Base-by-base conservation (phyloP, 92 coral and sea anemone genomes). In the Paragorgia papillata region DNA sequence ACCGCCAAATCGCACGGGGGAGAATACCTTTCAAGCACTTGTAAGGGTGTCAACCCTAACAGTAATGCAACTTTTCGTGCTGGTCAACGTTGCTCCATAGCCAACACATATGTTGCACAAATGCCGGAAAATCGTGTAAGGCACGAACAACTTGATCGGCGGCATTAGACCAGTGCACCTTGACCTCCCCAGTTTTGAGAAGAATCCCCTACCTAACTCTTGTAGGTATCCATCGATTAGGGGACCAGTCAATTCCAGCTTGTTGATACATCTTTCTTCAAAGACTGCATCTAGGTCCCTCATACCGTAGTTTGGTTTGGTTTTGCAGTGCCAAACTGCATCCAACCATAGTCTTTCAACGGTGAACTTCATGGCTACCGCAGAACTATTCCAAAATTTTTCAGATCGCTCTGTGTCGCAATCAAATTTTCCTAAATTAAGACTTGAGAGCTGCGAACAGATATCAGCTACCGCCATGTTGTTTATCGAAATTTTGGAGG, bases 251-350 rank as follows among this genome's bases (percentile, higher is more conserved):
- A 85, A 84, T 41, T 85, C 85, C 25, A 79, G 28, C 73, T 79
- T 85, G 27, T 85, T 79, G 58, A 54, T 28, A 62, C 57, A 39
- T 73, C 82, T 60, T 44, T 80, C 85, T 76, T 85, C 89, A 78
- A 85, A 54, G 17, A 80, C 44, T 33, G 59, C 62, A 51, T 85
- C 57, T 32, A 85, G 75, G 55, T 68, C 82, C 49, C 82, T 62
- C 89, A 85, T 85, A 24, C 85, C 89, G 57, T 85, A 80, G 67
- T 75, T 31, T 54, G 85, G 82, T 59, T 85, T 85, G 41, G 79
- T 22, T 35, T 85, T 85, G 34, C 82, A 84, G 37, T 63, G 68
- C 62, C 81, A 81, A 20, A 85, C 89, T 40, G 63, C 34, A 79
- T n/a, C n/a, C n/a, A n/a, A n/a, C n/a, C n/a, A n/a, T n/a, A n/a